These are phyloP conservation scores for Muntiacus reevesi DNA, from an alignment of 2,113 vertebrate genomes.

Conservation along the genomic window DNA sequence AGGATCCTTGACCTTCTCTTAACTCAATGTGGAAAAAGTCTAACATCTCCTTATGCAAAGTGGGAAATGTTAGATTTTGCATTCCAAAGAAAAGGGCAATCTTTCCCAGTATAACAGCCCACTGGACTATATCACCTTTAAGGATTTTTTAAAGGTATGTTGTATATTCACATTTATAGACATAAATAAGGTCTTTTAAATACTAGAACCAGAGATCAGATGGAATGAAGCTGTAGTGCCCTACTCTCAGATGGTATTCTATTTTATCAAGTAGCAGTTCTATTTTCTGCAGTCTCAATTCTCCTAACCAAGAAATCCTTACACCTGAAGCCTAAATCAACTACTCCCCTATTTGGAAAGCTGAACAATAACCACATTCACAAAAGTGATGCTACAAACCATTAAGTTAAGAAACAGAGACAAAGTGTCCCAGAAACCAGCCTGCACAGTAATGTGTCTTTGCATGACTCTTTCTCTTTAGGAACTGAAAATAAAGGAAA, in stretches of 20 bases:
- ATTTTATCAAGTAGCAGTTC: neutral
- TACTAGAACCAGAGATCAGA: neutral
- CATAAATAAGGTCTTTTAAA: neutral
- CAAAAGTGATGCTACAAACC: neutral
- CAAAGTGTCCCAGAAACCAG: neutral
- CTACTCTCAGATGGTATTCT: neutral
- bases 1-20: constrained; percentile 36
- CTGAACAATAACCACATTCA: neutral
- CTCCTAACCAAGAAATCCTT: constrained; percentile 39
- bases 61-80: neutral
- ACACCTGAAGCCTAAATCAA: neutral
- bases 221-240: neutral
- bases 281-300: neutral
- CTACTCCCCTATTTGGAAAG: neutral
- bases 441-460: constrained; percentile 45
- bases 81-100: neutral
- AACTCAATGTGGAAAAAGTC: neutral
- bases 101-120: neutral
- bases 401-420: constrained; percentile 2
- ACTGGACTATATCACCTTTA: neutral
- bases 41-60: neutral
- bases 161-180: neutral
- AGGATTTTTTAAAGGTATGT: neutral
- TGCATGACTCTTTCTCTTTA: constrained; percentile 74
- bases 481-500: constrained; percentile 88